Evolutionary conservation across 1,140 invertebrate genomes (phyloP), one percentile per base, ranked within the genome.

Genomic region (Cydia amplana): DNA sequence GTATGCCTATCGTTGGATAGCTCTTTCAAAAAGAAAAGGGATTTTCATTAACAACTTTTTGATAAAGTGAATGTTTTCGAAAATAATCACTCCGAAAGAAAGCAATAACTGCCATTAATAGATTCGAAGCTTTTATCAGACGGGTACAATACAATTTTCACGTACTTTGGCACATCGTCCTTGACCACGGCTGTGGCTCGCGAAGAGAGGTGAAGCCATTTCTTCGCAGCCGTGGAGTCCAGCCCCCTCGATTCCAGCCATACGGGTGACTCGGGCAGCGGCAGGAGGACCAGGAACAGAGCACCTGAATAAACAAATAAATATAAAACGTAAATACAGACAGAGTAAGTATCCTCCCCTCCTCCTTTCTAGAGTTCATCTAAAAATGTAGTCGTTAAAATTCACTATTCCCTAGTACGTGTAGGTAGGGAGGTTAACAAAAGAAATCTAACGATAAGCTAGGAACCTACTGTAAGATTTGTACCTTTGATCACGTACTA

Each of bases 261-360:
- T 12, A 92, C 87, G 0, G 94, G 94, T 2, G 94, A 94, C 83
- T 95, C 94, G 0, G 94, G 94, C 28, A 95, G 84, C 5, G 93
- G 93, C 9, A 94, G 80, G 4, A 95, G 82, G 1, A 91, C 80
- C 25, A 93, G n/a, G 36, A 94, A 91, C 40, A 95, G 74, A 0
- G 91, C 78, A 49, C 85, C 89, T 86, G 87, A 28, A 25, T 10
- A 1, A 43, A 65, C 60, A 72, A n/a, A n/a, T n/a, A n/a, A n/a
- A 55, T 14, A 7, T 36, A 25, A 72, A 43, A 20, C 12, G 20
- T 16, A 65, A n/a, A n/a, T n/a, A n/a, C n/a, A n/a, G n/a, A n/a
- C n/a, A n/a, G n/a, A n/a, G n/a, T n/a, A n/a, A n/a, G n/a, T n/a
- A n/a, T n/a, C n/a, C n/a, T n/a, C n/a, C n/a, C n/a, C n/a, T n/a